A percentile compares a stretch with the other conserved stretches of the same genome.
Evolutionary conservation across 1,140 invertebrate genomes (phyloP).

Genomic region (Pteromalus puparum): DNA sequence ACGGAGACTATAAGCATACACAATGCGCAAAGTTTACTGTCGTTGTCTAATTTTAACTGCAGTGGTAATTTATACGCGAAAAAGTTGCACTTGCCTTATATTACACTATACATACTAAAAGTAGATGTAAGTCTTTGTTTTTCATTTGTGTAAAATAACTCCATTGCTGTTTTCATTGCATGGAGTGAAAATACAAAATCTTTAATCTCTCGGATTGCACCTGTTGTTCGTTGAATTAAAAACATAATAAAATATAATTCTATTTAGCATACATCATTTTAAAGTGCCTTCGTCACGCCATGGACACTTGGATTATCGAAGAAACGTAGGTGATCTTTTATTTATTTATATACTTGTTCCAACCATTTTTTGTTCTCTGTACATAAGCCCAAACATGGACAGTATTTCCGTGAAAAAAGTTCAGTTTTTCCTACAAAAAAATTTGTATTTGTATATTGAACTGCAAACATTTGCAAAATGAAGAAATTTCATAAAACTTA

Average conservation of each 20-base stretch:
- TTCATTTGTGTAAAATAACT: slow-evolving; percentile 29
- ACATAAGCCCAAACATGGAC: not conserved
- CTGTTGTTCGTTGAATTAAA: slow-evolving; percentile 26
- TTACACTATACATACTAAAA: slow-evolving; percentile 36
- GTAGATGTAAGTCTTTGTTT: slow-evolving; percentile 29
- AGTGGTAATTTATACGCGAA: slow-evolving; percentile 5
- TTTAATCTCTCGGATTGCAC: slow-evolving; percentile 2
- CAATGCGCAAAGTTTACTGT: slow-evolving; percentile 17
- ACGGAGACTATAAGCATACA: not conserved
- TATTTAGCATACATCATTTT: slow-evolving; percentile 28
- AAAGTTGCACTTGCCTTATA: slow-evolving; percentile 31
- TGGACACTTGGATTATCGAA: slow-evolving; percentile 14
- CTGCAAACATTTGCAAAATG: not conserved
- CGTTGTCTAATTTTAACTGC: slow-evolving; percentile 8
- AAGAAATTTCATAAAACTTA: not conserved
- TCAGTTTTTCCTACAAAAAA: too few species aligned
- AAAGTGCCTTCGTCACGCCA: slow-evolving; percentile 4
- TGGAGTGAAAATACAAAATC: slow-evolving; percentile 32
- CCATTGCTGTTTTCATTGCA: slow-evolving; percentile 14
- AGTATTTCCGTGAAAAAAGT: too few species aligned
- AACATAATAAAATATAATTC: slow-evolving; percentile 38
- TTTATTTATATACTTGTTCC: not conserved
- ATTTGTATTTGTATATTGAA: not conserved
- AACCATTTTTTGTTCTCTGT: not conserved
- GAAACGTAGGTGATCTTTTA: not conserved